A percentile compares a stretch with the other conserved stretches of the same genome.
These are phyloP conservation scores for Sinella curviseta DNA, from an alignment of 1,140 invertebrate species.

Conservation along the genomic window DNA sequence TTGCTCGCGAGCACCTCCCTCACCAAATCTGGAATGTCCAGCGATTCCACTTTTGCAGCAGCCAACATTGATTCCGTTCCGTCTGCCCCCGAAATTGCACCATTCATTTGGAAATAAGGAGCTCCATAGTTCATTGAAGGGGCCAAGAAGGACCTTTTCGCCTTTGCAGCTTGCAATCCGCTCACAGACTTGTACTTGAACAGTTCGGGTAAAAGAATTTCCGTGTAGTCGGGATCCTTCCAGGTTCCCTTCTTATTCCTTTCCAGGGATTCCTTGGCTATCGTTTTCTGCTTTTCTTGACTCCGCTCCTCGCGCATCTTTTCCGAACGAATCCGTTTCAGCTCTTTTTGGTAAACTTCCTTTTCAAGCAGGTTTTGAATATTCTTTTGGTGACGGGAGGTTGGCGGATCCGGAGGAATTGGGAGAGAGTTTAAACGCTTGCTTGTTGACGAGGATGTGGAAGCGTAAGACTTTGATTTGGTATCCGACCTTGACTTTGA, in stretches of 20 bases:
- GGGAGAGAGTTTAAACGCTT: neutral
- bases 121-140: neutral
- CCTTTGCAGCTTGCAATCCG: neutral
- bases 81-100: neutral
- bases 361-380: slow-evolving; percentile 19
- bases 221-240: neutral
- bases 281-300: neutral
- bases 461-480: neutral
- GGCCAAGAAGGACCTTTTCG: neutral
- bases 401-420: neutral
- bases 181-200: slow-evolving; percentile 23
- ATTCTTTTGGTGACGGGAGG: neutral
- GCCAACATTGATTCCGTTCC: neutral
- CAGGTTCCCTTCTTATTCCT: neutral
- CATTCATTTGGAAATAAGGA: slow-evolving; percentile 15
- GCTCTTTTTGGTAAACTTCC: slow-evolving; percentile 21
- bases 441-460: neutral
- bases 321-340: neutral
- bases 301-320: neutral
- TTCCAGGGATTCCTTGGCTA: neutral
- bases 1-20: slow-evolving; percentile 12
- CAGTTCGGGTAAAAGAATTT: slow-evolving; percentile 7
- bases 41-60: neutral
- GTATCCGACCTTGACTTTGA: neutral
- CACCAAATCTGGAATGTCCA: slow-evolving; percentile 15